Base-by-base conservation (phyloP, 2,797 vertebrate genomes). In the Chiroxiphia lanceolata region DNA sequence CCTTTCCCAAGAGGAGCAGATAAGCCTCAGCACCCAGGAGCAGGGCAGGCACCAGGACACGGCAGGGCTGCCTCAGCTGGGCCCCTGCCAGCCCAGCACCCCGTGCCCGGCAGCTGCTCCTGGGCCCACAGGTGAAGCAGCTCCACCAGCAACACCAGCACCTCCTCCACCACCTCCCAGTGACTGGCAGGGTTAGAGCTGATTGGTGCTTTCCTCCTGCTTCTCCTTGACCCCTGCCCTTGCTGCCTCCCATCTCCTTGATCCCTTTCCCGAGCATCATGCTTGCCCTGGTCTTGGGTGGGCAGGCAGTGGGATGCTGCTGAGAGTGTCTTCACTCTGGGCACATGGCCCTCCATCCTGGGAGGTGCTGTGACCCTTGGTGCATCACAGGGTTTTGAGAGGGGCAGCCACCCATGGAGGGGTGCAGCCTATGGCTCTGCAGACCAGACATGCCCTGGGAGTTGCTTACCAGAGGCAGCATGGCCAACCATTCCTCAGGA, bases 31-130 rank as follows among this genome's bases (percentile, higher is more conserved):
- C 33, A 61, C 12, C 5, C 47, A 54, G 67, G 42, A 61, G 17
- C 6, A 2, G 22, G 27, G 27, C 47, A 77, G 13, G 34, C n/a
- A 33, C 22, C 1, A 3, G 21, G 27, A 61, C 4, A 2, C 1
- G 1, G 16, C 3, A 6, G 11, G 25, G 31, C 42, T 44, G n/a
- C 31, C 17, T 61, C 25, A 38, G 25, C 54, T 34, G 77, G 19
- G 34, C 25, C 3, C 14, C 31, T 71, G 36, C 42, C 53, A 80
- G 34, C 13, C 56, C 42, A 50, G 13, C 2, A 4, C 21, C 27
- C 27, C 1, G 4, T 38, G 34, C 51, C 36, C 51, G 45, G 53
- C 57, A 50, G 50, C 25, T 0, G 0, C 53, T 61, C n/a, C 48
- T 1, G 1, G 2, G 2, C 22, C 48, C 19, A 26, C 1, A 0